phyloP scores from a whole-genome alignment of 2,797 vertebrate species.

The Megalops cyprinoides region DNA sequence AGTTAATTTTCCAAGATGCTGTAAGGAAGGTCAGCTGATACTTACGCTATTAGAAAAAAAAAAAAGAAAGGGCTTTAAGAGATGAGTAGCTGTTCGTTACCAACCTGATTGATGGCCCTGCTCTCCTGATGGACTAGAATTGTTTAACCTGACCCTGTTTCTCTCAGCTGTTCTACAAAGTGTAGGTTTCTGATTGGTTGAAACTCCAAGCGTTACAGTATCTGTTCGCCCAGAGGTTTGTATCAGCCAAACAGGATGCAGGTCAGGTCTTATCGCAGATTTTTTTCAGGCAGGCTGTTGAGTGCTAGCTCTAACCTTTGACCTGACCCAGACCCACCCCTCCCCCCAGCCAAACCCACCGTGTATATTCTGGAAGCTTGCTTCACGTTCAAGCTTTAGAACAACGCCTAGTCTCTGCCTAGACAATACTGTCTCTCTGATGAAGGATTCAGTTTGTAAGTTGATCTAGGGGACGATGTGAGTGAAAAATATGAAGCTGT shows the following conservation, averaged over 20 bases:
- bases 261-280: constrained; percentile 72
- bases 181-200: constrained; percentile 50
- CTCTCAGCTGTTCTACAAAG: constrained; percentile 46
- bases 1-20: constrained; percentile 46
- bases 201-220: constrained; percentile 50
- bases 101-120: not conserved
- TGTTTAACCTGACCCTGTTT: constrained; percentile 35
- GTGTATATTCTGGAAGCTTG: constrained; percentile 39
- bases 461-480: too few species aligned
- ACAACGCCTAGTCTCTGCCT: not conserved
- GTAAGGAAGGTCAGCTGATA: constrained; percentile 11
- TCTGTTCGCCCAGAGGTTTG: constrained; percentile 54
- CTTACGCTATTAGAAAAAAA: constrained; percentile 39
- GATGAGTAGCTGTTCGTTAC: not conserved
- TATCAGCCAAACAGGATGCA: constrained; percentile 72
- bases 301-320: constrained; percentile 72
- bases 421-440: not conserved
- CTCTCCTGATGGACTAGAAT: not conserved
- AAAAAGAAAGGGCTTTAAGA: too few species aligned
- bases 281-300: constrained; percentile 65
- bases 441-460: not conserved
- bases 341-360: constrained; percentile 40
- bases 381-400: not conserved
- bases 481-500: too few species aligned
- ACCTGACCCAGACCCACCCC: constrained; percentile 52